phyloP scores from a whole-genome alignment of 1,140 invertebrate genomes.

The Vanessa tameamea region DNA sequence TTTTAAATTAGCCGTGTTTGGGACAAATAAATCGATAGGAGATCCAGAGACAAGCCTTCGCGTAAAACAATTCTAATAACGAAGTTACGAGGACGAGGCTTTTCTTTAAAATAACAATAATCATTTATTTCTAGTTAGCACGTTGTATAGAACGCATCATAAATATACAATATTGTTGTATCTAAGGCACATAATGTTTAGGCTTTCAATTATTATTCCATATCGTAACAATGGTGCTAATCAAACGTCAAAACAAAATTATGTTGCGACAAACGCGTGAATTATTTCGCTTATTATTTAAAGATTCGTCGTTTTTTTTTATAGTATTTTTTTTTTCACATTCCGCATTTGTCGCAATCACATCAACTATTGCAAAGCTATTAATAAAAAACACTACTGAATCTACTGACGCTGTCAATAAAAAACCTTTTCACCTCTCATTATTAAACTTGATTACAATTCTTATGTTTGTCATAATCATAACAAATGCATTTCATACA shows the following conservation, averaged over 20 bases:
- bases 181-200: slow-evolving; percentile 81
- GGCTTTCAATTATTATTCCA: slow-evolving; percentile 77
- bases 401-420: slow-evolving; percentile 65
- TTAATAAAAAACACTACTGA: slow-evolving; percentile 63
- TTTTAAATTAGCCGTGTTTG: slow-evolving; percentile 30
- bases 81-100: slow-evolving; percentile 66
- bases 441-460: slow-evolving; percentile 23
- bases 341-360: slow-evolving; percentile 49
- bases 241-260: slow-evolving; percentile 52
- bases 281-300: background rate
- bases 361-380: slow-evolving; percentile 69
- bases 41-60: slow-evolving; percentile 63
- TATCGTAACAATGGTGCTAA: slow-evolving; percentile 76
- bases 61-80: slow-evolving; percentile 70
- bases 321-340: slow-evolving; percentile 11
- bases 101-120: slow-evolving; percentile 69
- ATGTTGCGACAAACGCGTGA: slow-evolving; percentile 50
- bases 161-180: slow-evolving; percentile 81
- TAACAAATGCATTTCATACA: slow-evolving; percentile 71
- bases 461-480: slow-evolving; percentile 37
- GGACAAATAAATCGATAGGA: slow-evolving; percentile 51
- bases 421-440: slow-evolving; percentile 52
- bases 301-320: background rate
- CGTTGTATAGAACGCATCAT: slow-evolving; percentile 80
- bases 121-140: slow-evolving; percentile 78